These are phyloP conservation scores for Piscicola geometra DNA, from an alignment of 2,888 invertebrate genomes.

Conservation along the genomic window DNA sequence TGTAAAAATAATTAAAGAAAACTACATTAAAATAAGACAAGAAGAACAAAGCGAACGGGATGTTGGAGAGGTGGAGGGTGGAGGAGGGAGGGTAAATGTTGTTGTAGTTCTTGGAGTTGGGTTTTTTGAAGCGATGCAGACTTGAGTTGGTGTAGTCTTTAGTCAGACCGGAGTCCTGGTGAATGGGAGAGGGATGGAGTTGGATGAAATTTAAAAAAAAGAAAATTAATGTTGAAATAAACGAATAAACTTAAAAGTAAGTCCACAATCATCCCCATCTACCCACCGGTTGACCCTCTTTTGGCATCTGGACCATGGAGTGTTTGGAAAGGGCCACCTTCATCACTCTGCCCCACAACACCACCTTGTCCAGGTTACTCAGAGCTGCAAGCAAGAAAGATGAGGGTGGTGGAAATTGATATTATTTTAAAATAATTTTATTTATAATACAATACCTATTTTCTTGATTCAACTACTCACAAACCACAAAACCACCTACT, in stretches of 20 bases:
- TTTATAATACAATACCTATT: too few relatives aligned
- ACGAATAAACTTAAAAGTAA: too few relatives aligned
- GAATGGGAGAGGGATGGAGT: too few relatives aligned
- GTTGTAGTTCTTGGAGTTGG: slow-evolving; percentile 99
- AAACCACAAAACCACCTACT: not conserved
- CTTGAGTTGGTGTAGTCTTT: slow-evolving; percentile 93
- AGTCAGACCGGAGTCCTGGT: slow-evolving; percentile 86
- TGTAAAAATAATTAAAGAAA: not conserved
- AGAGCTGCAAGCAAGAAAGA: too few relatives aligned
- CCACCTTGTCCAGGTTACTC: slow-evolving; percentile 88
- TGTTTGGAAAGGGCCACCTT: slow-evolving; percentile 97
- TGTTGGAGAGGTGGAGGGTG: slow-evolving; percentile 98
- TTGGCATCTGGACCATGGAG: slow-evolving; percentile 95
- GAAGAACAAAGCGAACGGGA: slow-evolving; percentile 68
- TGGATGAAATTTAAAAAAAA: too few relatives aligned
- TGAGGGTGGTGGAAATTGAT: not conserved
- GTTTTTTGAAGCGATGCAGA: slow-evolving; percentile 97
- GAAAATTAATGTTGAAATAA: too few relatives aligned
- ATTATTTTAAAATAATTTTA: too few relatives aligned
- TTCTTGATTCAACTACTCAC: not conserved
- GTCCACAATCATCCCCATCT: not conserved
- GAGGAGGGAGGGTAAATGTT: slow-evolving; percentile 99
- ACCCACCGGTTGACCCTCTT: slow-evolving; percentile 80
- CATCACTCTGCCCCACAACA: slow-evolving; percentile 92
- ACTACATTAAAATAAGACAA: not conserved